Base-by-base conservation (phyloP, 2,113 vertebrate genomes). In the Falco punctatus region DNA sequence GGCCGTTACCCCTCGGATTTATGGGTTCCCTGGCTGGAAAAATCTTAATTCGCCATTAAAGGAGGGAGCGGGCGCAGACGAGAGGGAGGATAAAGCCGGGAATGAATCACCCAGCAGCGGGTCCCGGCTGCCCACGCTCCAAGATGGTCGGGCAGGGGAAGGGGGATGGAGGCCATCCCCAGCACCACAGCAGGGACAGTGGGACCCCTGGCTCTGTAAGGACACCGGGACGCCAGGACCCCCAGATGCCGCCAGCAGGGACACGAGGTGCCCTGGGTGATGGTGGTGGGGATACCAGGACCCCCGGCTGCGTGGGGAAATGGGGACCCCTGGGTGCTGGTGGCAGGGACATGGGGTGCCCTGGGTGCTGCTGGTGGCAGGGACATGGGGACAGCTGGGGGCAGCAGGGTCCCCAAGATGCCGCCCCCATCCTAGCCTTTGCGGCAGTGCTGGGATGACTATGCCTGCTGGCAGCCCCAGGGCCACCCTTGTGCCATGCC, bases 331-430 rank as follows among this genome's bases (percentile, higher is more conserved):
- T 11, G 21, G 57, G 7, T 30, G 44, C 14, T 6, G 22, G 27
- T 4, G 0, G 20, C 15, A 22, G 65, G 65, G 55, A 67, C 52
- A 2, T 0, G 2, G 52, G 12, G 30, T 15, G 32, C 22, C 18
- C 65, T 23, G 30, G 22, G 44, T 48, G 44, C 21, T 28, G 26
- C 21, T 28, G 26, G 38, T 6, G 26, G 17, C 18, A 11, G 40
- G 40, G 62, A 21, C 40, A 21, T 6, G 1, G 26, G 62, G 62
- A 20, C 26, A 8, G 6, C 27, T 6, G 4, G 6, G 4, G 23
- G 83, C 30, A 16, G 13, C 13, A 1, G 5, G 13, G 72, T 28
- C 44, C 62, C 40, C 28, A 4, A 14, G 27, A 9, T 28, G 27
- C 28, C 64, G 9, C 24, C 61, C 28, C 46, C 32, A 23, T 33